Evolutionary conservation across 2,888 invertebrate species (phyloP).

Genomic region (Bruchidius siliquastri): DNA sequence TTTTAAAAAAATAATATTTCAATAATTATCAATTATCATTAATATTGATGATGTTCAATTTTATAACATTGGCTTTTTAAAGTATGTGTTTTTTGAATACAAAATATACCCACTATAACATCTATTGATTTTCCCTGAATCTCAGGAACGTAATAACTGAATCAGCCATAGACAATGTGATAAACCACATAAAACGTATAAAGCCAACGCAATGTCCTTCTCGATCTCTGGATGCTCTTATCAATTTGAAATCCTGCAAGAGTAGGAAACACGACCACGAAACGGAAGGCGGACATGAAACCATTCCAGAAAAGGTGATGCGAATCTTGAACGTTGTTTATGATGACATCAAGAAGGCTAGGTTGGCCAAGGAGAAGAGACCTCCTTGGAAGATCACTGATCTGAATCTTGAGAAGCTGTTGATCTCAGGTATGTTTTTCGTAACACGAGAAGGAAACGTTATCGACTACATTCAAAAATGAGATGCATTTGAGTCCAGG

Average conservation of each 20-base stretch:
- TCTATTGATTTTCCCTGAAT: too few species aligned
- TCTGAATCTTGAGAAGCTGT: not conserved
- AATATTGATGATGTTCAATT: too few species aligned
- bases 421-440: not conserved
- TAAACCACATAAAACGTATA: conserved; percentile 4
- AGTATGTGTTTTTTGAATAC: too few species aligned
- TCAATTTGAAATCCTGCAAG: conserved; percentile 3
- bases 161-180: conserved; percentile 8
- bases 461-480: too few species aligned
- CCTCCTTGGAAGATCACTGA: not conserved
- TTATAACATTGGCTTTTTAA: too few species aligned
- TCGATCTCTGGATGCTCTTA: conserved; percentile 16
- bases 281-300: not conserved
- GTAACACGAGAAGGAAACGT: not conserved
- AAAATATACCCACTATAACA: too few species aligned
- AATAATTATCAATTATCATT: too few species aligned
- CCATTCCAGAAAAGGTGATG: not conserved
- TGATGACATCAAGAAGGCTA: conserved; percentile 10
- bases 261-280: not conserved
- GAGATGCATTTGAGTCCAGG: too few species aligned
- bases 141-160: conserved; percentile 10
- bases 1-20: too few species aligned
- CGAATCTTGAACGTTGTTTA: conserved; percentile 2
- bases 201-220: conserved; percentile 7
- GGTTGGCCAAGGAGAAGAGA: not conserved